Evolutionary conservation across 2,797 vertebrate species (phyloP), one percentile per base, ranked within the genome.

Genomic region (Sus cebifrons): DNA sequence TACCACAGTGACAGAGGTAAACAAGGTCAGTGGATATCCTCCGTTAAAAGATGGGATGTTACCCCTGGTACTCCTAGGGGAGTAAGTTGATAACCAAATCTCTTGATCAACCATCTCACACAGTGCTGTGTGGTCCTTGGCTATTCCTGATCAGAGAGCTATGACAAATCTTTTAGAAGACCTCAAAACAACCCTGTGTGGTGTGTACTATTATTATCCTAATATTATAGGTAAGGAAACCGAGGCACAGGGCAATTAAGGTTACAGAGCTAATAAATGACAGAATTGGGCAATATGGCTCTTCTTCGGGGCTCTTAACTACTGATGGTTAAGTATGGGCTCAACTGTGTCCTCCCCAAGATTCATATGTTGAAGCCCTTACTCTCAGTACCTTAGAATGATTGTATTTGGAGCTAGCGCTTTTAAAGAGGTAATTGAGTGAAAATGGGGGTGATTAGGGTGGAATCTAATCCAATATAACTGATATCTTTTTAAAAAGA

Each of bases 341-440:
- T 70, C 20, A 68, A 81, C 16, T 87, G 3, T 64, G 5, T 12
- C 15, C 27, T 20, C 12, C 0, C 12, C 11, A 60, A 83, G 67
- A 64, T 83, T 70, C 14, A 36, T 65, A 84, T 54, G 40, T 14
- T 84, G 84, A 96, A 95, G n/a, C 18, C 25, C 23, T 86, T 93
- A 91, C 32, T 25, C 54, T 58, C 29, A 74, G 71, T 95, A 91
- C 49, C 21, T 58, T 36, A 81, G 77, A 93, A 67, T 79, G 58
- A 83, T 11, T 71, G 3, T 67, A 68, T 75, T 85, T 91, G 70
- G 40, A 92, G 67, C 85, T 2, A 56, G 18, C 6, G 49, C 4
- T 65, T 96, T 74, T 96, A 78, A 79, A 95, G 60, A 93, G 65
- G 32, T 64, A 85, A 88, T 91, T 91, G 88, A 65, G 32, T 87